Conservation (phyloP, 2,888 invertebrate species). For the Lepas anatifera region DNA sequence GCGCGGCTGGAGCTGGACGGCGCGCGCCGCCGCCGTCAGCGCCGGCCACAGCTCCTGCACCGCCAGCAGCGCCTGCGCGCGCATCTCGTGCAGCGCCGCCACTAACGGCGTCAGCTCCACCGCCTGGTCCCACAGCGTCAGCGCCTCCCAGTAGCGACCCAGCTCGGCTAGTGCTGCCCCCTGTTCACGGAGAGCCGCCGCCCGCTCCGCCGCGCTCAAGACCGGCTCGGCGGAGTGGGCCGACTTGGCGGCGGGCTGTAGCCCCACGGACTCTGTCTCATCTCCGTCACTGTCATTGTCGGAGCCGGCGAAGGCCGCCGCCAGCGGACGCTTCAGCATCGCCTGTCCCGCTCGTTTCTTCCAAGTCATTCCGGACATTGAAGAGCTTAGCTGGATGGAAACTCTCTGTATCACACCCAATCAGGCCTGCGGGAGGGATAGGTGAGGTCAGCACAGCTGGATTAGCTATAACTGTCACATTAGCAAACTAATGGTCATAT, state of each 20-base stretch:
- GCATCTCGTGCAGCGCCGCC: conserved; percentile 16
- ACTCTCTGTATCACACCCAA: no score
- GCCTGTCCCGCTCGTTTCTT: neutral
- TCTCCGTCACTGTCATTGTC: neutral
- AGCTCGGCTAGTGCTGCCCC: conserved; percentile 14
- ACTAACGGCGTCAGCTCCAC: conserved; percentile 4
- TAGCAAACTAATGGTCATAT: no score
- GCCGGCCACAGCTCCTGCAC: conserved; percentile 18
- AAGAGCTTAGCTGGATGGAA: no score
- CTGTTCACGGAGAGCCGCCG: conserved; percentile 3
- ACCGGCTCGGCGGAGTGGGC: neutral
- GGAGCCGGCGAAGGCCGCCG: neutral
- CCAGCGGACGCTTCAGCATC: neutral
- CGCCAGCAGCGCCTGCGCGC: conserved; percentile 17
- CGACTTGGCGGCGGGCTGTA: no score
- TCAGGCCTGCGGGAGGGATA: no score
- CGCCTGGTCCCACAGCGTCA: conserved; percentile 16
- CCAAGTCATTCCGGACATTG: neutral
- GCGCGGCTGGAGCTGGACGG: conserved; percentile 29
- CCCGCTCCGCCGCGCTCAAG: neutral
- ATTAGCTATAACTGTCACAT: no score
- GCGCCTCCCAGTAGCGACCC: conserved; percentile 17
- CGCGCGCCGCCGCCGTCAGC: conserved; percentile 28
- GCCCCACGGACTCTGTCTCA: neutral
- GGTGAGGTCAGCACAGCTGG: no score